Evolutionary conservation across 2,797 vertebrate species (phyloP).

Genomic region (Enoplosus armatus): DNA sequence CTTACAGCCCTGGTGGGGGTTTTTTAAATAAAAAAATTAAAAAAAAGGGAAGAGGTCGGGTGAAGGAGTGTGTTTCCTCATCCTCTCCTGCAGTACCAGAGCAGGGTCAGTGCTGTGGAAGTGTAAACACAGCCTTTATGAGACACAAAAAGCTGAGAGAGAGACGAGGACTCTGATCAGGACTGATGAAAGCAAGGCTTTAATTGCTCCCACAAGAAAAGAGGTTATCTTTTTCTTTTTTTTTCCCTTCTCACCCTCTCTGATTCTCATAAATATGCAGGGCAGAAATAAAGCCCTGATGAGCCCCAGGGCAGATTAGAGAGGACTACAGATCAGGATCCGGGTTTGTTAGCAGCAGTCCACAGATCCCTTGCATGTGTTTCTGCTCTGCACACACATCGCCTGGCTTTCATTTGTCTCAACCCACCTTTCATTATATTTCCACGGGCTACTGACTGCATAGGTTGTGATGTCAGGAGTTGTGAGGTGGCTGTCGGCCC

Average conservation of each 20-base stretch:
- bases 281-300: conserved; percentile 79
- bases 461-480: conserved; percentile 27
- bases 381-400: conserved; percentile 60
- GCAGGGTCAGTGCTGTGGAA: conserved; percentile 60
- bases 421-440: conserved; percentile 63
- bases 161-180: conserved; percentile 69
- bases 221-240: conserved; percentile 61
- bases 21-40: neutral
- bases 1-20: neutral
- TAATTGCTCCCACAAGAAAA: conserved; percentile 83
- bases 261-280: conserved; percentile 78
- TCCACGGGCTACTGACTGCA: conserved; percentile 57
- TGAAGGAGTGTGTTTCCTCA: conserved; percentile 39
- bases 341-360: conserved; percentile 77
- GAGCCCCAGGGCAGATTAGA: conserved; percentile 82
- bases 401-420: conserved; percentile 70
- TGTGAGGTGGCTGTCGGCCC: conserved; percentile 24
- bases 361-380: conserved; percentile 76
- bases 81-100: conserved; percentile 37
- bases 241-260: conserved; percentile 51
- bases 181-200: conserved; percentile 76
- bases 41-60: conserved; percentile 10
- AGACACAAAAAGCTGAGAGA: conserved; percentile 50
- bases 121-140: conserved; percentile 71
- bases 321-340: conserved; percentile 75